Percentiles rank a stretch among this genome's conserved stretches.
Evolutionary conservation across 2,888 invertebrate species (phyloP).

Genomic region (Tiphia femorata): DNA sequence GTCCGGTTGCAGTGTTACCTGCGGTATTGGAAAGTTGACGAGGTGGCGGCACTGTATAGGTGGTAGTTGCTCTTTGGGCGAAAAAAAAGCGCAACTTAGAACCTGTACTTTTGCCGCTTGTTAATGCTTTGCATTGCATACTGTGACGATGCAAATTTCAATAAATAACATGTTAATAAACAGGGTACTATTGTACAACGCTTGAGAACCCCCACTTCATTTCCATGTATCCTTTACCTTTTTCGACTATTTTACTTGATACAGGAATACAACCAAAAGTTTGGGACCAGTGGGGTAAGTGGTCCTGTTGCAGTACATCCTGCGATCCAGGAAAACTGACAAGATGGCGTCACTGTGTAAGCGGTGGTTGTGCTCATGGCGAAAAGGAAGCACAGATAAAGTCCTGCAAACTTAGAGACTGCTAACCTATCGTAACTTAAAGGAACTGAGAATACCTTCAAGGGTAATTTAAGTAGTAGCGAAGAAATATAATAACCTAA

Average conservation of each 20-base stretch:
- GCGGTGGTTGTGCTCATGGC: constrained; percentile 65
- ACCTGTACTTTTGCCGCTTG: constrained; percentile 69
- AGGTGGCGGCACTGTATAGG: constrained; percentile 71
- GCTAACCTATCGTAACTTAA: constrained; percentile 32
- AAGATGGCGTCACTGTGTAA: constrained; percentile 69
- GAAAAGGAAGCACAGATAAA: constrained; percentile 71
- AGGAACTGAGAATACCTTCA: too few relatives aligned
- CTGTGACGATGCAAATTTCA: too few relatives aligned
- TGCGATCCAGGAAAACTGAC: constrained; percentile 67
- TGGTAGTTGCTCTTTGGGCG: constrained; percentile 68
- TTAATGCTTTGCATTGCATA: too few relatives aligned
- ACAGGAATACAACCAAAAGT: constrained; percentile 50
- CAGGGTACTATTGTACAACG: too few relatives aligned
- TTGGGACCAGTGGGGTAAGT: constrained; percentile 69
- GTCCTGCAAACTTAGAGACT: constrained; percentile 63
- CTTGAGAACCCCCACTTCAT: too few relatives aligned
- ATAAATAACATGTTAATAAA: too few relatives aligned
- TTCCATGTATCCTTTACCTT: too few relatives aligned
- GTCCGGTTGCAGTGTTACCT: constrained; percentile 70
- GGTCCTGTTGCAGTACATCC: constrained; percentile 68
- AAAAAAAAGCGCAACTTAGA: constrained; percentile 71
- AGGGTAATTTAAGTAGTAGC: too few relatives aligned
- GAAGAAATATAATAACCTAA: too few relatives aligned
- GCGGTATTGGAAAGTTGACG: constrained; percentile 69
- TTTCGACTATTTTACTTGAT: constrained; percentile 1